phyloP scores from a whole-genome alignment of 2,888 invertebrate genomes.

The Erynnis tages region DNA sequence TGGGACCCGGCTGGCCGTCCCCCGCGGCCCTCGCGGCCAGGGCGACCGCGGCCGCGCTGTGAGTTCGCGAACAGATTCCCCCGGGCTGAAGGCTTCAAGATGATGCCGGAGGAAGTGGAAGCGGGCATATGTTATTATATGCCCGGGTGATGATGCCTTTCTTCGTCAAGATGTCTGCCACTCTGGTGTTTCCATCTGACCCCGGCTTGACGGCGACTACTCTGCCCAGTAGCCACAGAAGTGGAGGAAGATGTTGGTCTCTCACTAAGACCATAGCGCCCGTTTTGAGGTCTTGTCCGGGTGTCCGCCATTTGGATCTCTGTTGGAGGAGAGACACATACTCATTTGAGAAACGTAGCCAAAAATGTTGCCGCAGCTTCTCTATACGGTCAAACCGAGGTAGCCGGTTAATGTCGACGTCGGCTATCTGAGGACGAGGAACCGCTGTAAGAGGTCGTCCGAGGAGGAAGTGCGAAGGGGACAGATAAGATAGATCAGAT shows the following conservation, averaged over 20 bases:
- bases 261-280: constrained; percentile 23
- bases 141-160: constrained; percentile 3
- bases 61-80: constrained; percentile 29
- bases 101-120: constrained; percentile 1
- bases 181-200: constrained; percentile 15
- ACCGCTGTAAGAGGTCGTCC: constrained; percentile 29
- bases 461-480: constrained; percentile 29
- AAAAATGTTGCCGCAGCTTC: constrained; percentile 29
- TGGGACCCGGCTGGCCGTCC: no score
- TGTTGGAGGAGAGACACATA: constrained; percentile 27
- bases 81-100: constrained; percentile 29
- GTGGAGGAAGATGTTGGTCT: constrained; percentile 25
- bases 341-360: constrained; percentile 25
- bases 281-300: neutral
- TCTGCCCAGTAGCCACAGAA: constrained; percentile 26
- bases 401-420: constrained; percentile 19
- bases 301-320: constrained; percentile 22
- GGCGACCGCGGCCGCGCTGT: neutral
- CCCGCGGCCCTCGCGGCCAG: neutral
- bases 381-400: constrained; percentile 26
- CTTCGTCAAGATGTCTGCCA: constrained; percentile 20
- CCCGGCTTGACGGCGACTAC: constrained; percentile 19
- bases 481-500: constrained; percentile 26
- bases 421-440: constrained; percentile 29
- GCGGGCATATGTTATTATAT: constrained; percentile 10